These are phyloP conservation scores for Dolichallabes microphthalmus DNA, from an alignment of 2,113 vertebrate genomes.

Conservation along the genomic window DNA sequence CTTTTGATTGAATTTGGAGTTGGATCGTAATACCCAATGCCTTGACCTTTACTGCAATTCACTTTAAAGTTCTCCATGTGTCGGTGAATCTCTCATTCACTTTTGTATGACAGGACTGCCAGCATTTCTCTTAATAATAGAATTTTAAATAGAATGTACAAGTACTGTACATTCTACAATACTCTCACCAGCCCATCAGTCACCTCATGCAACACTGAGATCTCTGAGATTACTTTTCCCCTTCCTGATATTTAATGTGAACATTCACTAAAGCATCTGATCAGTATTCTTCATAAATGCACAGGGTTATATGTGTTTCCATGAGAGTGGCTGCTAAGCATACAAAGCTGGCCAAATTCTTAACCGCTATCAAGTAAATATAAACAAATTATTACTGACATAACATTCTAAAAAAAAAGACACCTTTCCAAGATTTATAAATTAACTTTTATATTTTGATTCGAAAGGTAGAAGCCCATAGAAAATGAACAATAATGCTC, in stretches of 20 bases:
- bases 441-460: constrained; percentile 2
- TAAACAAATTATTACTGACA: background rate
- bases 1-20: too few relatives aligned
- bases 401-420: background rate
- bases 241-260: background rate
- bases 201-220: too few relatives aligned
- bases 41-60: background rate
- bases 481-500: background rate
- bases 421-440: background rate
- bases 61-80: background rate
- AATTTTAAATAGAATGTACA: too few relatives aligned
- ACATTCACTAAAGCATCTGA: background rate
- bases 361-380: background rate
- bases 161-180: background rate
- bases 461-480: background rate
- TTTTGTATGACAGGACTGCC: too few relatives aligned
- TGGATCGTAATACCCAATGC: background rate
- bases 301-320: background rate
- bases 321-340: background rate
- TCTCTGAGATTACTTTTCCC: too few relatives aligned
- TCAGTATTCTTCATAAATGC: background rate
- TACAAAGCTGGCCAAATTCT: background rate
- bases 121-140: too few relatives aligned
- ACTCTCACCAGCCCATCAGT: background rate
- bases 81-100: background rate